phyloP scores from a whole-genome alignment of 2,113 vertebrate species.

The Pseudopodoces humilis region DNA sequence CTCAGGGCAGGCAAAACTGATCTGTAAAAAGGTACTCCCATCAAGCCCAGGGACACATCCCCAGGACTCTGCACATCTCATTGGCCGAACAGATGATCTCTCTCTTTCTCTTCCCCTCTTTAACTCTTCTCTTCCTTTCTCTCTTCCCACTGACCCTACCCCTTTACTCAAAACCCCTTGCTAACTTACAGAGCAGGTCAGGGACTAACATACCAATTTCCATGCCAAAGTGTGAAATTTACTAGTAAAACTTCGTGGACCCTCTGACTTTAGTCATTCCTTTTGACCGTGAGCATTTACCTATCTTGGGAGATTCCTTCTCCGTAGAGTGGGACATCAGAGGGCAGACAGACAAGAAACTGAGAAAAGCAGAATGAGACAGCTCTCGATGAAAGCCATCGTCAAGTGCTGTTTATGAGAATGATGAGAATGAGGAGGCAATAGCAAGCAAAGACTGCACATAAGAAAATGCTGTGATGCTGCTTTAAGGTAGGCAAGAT shows the following conservation, averaged over 20 bases:
- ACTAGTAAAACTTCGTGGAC: not conserved
- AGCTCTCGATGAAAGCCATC: not conserved
- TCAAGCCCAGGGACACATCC: not conserved
- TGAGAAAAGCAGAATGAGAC: not conserved
- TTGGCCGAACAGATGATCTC: too few relatives aligned
- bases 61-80: not conserved
- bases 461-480: not conserved
- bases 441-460: not conserved
- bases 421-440: not conserved
- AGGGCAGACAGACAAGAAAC: not conserved
- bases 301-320: not conserved
- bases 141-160: not conserved
- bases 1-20: not conserved
- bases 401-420: not conserved
- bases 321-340: not conserved
- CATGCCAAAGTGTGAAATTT: not conserved
- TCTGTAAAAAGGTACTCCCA: not conserved
- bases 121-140: not conserved
- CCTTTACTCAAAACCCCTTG: not conserved
- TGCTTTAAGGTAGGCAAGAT: not conserved
- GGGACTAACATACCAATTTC: not conserved
- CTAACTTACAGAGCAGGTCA: not conserved
- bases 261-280: not conserved
- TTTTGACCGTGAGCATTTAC: rapidly evolving
- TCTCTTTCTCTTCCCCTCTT: not conserved